Evolutionary conservation across 2,888 invertebrate species (phyloP), one percentile per base, ranked within the genome.

Genomic region (Pomacea canaliculata): DNA sequence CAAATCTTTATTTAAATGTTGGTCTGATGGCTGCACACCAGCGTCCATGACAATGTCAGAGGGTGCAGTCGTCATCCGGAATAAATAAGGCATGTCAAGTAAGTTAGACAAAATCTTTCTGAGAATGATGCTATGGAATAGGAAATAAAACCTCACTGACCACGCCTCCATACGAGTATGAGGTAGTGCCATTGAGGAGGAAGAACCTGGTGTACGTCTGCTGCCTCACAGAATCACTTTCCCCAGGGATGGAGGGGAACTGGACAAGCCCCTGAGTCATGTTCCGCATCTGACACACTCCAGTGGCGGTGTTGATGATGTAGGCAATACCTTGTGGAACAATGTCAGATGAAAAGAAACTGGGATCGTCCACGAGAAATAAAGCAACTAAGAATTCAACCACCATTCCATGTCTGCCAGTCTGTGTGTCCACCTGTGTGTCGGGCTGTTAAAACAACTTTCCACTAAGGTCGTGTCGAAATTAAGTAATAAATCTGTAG

Each of bases 251-350:
- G 48, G 8, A n/a, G 13, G 37, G 13, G 19, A 68, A 68, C 19
- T n/a, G 23, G 37, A 7, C 8, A 68, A 12, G 10, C 13, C 68
- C 68, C 48, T 68, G 37, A 1, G 37, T 19, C 13, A 68, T 48
- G 68, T 46, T 48, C 27, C 3, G 1, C 18, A 68, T 19, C 37
- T 68, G 68, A 48, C 68, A 68, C 12, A 37, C 12, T 12, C 68
- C 68, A 37, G 68, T 37, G 19, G n/a, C 19, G n/a, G 27, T 10
- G 19, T 68, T 68, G 48, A 68, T 68, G 48, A 68, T 9, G 37
- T 68, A 68, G 48, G 68, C 68, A 68, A 68, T 68, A 12, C 68
- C 68, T 68, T 27, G 7, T 7, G 9, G 19, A 68, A 63, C 2
- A 63, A 7, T 16, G 16, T 56, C 51, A 56, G 27, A 63, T 9